Percentiles rank a stretch among this genome's conserved stretches.
These are phyloP conservation scores for Liodrosophila aerea DNA, from an alignment of 2,888 invertebrate genomes.

Conservation along the genomic window DNA sequence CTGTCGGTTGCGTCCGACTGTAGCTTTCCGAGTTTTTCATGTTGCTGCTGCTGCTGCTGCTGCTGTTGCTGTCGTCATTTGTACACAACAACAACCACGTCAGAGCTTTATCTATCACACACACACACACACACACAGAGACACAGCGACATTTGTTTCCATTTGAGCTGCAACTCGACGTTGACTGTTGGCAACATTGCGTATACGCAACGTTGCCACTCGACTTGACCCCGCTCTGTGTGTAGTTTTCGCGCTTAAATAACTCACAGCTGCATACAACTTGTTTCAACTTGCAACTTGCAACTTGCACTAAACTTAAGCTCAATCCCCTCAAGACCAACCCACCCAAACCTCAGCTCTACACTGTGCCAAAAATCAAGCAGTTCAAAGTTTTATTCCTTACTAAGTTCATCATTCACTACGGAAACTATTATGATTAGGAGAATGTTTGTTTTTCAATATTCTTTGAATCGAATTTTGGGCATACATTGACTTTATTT, in stretches of 20 bases:
- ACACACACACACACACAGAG: constrained; percentile 16
- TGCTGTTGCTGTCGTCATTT: constrained; percentile 35
- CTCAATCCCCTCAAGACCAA: background rate
- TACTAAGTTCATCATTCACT: no score
- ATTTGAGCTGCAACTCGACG: constrained; percentile 45
- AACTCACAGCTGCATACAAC: constrained; percentile 52
- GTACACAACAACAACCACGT: constrained; percentile 32
- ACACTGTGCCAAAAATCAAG: background rate
- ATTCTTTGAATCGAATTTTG: no score
- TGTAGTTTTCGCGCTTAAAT: constrained; percentile 53
- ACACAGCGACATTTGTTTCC: constrained; percentile 54
- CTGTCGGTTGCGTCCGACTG: no score
- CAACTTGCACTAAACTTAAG: constrained; percentile 15
- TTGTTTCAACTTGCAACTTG: constrained; percentile 27
- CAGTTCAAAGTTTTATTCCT: background rate
- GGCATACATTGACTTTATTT: no score
- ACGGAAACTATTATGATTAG: no score
- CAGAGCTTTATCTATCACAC: constrained; percentile 46
- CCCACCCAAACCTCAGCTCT: no score
- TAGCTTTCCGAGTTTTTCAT: constrained; percentile 19
- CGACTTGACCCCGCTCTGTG: constrained; percentile 1
- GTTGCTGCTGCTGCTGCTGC: constrained; percentile 9
- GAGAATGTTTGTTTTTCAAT: no score
- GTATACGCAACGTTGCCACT: constrained; percentile 49
- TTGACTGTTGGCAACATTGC: constrained; percentile 39